These are phyloP conservation scores for Lacerta viridis DNA, from an alignment of 2,797 vertebrate genomes.

Conservation along the genomic window DNA sequence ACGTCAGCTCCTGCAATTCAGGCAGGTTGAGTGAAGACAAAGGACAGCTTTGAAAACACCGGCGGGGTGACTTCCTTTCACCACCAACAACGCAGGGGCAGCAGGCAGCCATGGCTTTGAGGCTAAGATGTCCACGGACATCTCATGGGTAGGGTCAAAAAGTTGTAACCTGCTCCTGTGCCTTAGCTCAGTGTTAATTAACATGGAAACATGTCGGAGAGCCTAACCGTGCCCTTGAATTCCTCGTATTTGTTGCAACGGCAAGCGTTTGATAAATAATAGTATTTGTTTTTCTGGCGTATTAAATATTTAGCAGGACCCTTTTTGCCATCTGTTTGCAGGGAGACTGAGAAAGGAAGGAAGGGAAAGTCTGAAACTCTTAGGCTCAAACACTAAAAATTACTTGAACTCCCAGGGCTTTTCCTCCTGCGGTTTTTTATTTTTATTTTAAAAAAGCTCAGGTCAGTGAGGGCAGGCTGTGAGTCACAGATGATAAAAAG, in stretches of 20 bases:
- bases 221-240: not conserved
- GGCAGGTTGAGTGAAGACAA: slow-evolving; percentile 34
- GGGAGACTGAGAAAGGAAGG: not conserved
- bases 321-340: slow-evolving; percentile 31
- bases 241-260: not conserved
- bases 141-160: not conserved
- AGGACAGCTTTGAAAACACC: not conserved
- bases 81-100: not conserved
- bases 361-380: not conserved
- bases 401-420: not conserved
- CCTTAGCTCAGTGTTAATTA: not conserved
- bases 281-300: slow-evolving; percentile 16
- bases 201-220: not conserved
- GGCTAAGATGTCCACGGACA: not conserved
- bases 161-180: not conserved
- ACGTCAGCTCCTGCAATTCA: slow-evolving; percentile 9
- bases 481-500: not conserved
- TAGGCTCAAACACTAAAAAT: not conserved
- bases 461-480: not conserved
- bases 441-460: not conserved
- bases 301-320: slow-evolving; percentile 27
- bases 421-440: not conserved
- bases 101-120: not conserved
- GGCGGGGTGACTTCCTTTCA: not conserved
- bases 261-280: slow-evolving; percentile 38